Evolutionary conservation across 2,888 invertebrate species (phyloP).

Genomic region (Lasioglossum leucozonium): DNA sequence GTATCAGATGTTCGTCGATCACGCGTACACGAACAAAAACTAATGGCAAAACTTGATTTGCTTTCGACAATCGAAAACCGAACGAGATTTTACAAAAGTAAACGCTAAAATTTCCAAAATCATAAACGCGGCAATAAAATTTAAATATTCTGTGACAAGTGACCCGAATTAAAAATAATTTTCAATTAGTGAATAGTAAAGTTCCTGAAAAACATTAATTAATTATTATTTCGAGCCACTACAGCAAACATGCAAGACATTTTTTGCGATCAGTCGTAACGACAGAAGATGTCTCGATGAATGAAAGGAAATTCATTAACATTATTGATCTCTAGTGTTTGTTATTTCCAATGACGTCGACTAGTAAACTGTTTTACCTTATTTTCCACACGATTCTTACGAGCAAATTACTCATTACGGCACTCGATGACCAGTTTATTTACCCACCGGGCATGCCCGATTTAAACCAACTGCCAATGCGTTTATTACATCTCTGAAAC

Average conservation of each 20-base stretch:
- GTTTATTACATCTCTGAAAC: background rate
- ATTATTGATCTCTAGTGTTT: conserved; percentile 1
- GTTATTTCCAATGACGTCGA: conserved; percentile 37
- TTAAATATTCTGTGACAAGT: background rate
- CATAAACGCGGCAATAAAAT: background rate
- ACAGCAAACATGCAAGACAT: background rate
- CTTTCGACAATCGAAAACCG: background rate
- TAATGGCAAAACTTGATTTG: background rate
- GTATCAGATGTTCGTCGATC: background rate
- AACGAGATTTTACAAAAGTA: no score
- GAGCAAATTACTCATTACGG: conserved; percentile 16
- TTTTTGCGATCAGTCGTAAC: background rate
- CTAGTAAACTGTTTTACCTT: conserved; percentile 18
- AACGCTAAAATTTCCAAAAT: background rate
- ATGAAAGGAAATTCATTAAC: conserved; percentile 8
- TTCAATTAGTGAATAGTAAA: no score
- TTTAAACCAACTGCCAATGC: background rate
- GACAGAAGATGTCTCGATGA: background rate
- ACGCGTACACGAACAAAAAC: background rate
- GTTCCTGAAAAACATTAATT: background rate
- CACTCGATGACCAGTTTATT: conserved; percentile 4
- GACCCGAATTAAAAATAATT: no score
- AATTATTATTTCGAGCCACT: background rate
- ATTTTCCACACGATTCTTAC: conserved; percentile 7
- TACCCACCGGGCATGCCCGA: background rate